These are phyloP conservation scores for Protobothrops flavoviridis DNA, from an alignment of 2,113 vertebrate genomes.

Conservation along the genomic window DNA sequence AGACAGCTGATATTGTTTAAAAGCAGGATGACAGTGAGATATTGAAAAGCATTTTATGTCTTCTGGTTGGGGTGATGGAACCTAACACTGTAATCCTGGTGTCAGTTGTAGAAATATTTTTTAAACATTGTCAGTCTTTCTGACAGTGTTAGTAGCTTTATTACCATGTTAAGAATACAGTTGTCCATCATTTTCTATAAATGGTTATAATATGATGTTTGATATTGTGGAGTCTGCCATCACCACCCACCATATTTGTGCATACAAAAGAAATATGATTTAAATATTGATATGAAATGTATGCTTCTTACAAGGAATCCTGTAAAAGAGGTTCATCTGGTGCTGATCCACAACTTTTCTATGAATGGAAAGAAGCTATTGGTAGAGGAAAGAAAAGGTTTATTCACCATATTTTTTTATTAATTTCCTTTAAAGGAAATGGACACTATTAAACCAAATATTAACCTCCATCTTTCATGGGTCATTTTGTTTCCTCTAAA, in stretches of 20 bases:
- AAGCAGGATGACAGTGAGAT: not conserved
- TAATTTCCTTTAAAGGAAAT: not conserved
- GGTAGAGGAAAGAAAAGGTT: not conserved
- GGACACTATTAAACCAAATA: not conserved
- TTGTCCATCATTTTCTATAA: not conserved
- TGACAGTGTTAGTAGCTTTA: not conserved
- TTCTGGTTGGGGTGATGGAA: not conserved
- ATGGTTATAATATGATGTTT: not conserved
- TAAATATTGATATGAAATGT: not conserved
- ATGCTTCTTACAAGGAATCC: not conserved
- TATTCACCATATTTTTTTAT: not conserved
- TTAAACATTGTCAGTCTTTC: slow-evolving; percentile 3
- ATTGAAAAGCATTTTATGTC: not conserved
- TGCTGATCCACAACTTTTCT: not conserved
- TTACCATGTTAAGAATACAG: not conserved
- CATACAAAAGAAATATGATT: not conserved
- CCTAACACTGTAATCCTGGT: slow-evolving; percentile 7
- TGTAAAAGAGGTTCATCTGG: not conserved
- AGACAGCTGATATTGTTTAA: not conserved
- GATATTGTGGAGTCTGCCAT: not conserved
- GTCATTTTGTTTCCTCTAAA: not conserved
- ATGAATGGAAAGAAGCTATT: not conserved
- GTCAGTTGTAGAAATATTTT: not conserved
- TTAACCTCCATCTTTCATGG: not conserved
- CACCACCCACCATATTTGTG: not conserved